Conservation (phyloP, 1,140 invertebrate genomes). For the Venustaconcha ellipsiformis region DNA sequence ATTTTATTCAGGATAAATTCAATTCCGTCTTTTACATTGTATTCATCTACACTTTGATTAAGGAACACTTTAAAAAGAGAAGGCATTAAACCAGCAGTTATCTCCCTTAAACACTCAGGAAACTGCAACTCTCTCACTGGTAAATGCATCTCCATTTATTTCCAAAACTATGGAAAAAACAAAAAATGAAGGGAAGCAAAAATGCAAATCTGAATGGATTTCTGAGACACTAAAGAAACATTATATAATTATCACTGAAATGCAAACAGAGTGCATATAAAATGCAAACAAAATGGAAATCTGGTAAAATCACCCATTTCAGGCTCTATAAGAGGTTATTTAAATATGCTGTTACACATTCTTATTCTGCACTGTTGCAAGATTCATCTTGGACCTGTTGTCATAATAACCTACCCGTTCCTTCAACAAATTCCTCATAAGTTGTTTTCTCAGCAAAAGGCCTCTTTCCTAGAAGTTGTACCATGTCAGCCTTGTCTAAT, state of each 20-base stretch:
- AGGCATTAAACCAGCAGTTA: not conserved
- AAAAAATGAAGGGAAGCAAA: too few species aligned
- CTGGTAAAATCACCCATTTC: not conserved
- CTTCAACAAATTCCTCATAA: conserved; percentile 99
- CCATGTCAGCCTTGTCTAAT: conserved; percentile 97
- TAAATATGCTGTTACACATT: not conserved
- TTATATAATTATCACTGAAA: not conserved
- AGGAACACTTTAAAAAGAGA: too few species aligned
- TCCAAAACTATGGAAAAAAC: not conserved
- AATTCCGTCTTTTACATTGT: too few species aligned
- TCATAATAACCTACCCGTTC: conserved; percentile 79
- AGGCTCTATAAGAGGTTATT: not conserved
- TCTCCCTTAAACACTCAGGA: not conserved
- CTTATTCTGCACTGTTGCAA: not conserved
- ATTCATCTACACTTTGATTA: too few species aligned
- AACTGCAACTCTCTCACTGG: not conserved
- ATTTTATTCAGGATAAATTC: too few species aligned
- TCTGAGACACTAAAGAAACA: too few species aligned
- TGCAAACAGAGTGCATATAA: too few species aligned
- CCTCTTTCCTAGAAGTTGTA: conserved; percentile 92
- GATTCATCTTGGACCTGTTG: not conserved
- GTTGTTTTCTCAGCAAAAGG: conserved; percentile 99
- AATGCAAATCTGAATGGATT: too few species aligned
- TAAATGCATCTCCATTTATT: not conserved
- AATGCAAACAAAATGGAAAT: too few species aligned